Evolutionary conservation across 2,113 vertebrate species (phyloP).

Genomic region (Corythornis cristatus): DNA sequence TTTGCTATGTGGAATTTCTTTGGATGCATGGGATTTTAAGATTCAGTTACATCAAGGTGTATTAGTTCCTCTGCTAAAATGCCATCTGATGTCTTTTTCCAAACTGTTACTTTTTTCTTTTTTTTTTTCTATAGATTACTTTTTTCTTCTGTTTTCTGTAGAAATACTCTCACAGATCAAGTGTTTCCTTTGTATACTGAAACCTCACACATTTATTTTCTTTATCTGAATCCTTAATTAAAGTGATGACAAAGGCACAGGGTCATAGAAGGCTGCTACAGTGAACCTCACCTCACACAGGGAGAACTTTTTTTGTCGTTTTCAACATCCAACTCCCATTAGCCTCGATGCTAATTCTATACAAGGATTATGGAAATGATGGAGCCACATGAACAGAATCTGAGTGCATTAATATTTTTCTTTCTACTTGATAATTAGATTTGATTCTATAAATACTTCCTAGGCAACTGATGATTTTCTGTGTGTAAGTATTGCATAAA

Average conservation of each 20-base stretch:
- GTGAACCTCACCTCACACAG: background rate
- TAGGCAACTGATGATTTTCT: background rate
- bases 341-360: background rate
- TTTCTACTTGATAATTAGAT: background rate
- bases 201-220: background rate
- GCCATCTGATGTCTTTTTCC: background rate
- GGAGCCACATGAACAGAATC: background rate
- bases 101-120: background rate
- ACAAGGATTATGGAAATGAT: background rate
- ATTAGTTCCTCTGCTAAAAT: background rate
- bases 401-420: background rate
- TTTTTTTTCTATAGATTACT: background rate
- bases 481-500: background rate
- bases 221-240: background rate
- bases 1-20: background rate
- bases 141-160: background rate
- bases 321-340: background rate
- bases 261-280: background rate
- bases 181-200: background rate
- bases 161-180: background rate
- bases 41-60: background rate
- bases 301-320: accelerated
- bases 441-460: background rate
- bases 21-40: background rate
- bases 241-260: background rate